These are phyloP conservation scores for Agonopterix heracliana DNA, from an alignment of 2,888 invertebrate species.

Conservation along the genomic window DNA sequence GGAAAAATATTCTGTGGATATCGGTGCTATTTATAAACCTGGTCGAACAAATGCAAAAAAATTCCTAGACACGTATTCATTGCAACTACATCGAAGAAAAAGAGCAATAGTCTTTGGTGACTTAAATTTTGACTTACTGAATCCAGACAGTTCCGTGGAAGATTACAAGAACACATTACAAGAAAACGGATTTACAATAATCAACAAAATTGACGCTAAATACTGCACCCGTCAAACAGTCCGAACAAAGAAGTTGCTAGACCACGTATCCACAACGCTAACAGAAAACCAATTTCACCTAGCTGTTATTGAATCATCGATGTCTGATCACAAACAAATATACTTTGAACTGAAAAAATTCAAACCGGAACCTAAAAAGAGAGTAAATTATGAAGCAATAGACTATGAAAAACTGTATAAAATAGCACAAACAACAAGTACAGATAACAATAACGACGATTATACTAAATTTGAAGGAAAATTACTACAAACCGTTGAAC, in stretches of 20 bases:
- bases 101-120: background rate
- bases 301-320: conserved; percentile 11
- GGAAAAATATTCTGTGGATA: conserved; percentile 3
- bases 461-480: too few relatives aligned
- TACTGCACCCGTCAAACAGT: conserved; percentile 13
- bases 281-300: conserved; percentile 9
- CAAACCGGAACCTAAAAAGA: background rate
- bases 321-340: too few relatives aligned
- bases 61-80: background rate
- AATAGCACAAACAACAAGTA: background rate
- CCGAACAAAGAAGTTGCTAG: conserved; percentile 10
- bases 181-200: conserved; percentile 7
- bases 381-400: background rate
- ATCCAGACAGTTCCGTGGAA: background rate
- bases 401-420: background rate
- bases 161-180: conserved; percentile 1
- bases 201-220: conserved; percentile 10
- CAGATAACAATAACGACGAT: background rate
- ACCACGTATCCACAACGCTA: conserved; percentile 14
- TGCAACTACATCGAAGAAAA: background rate
- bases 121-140: background rate
- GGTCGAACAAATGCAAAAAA: too few relatives aligned
- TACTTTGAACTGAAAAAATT: conserved; percentile 1
- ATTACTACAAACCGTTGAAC: background rate
- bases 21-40: conserved; percentile 10